Conservation (phyloP, 2,113 vertebrate species). For the Plecturocebus donacophilus region DNA sequence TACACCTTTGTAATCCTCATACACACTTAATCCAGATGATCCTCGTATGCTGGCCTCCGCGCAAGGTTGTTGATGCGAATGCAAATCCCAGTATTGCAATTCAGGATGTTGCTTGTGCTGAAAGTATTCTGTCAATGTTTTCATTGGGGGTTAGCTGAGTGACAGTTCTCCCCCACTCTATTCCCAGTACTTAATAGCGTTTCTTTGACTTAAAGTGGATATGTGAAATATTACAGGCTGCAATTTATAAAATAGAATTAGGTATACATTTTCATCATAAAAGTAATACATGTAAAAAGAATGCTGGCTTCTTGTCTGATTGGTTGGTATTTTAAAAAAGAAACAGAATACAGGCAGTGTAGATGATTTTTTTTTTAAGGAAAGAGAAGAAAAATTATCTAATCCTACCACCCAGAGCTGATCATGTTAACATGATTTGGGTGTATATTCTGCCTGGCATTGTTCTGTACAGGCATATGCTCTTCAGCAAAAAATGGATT, state of each 20-base stretch:
- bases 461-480: not conserved
- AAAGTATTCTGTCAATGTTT: not conserved
- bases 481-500: not conserved
- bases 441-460: not conserved
- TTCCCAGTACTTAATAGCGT: not conserved
- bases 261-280: not conserved
- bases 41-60: not conserved
- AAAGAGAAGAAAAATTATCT: not conserved
- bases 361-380: too few species aligned
- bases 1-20: not conserved
- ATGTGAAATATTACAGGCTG: not conserved
- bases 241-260: not conserved
- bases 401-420: not conserved
- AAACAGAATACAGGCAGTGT: not conserved
- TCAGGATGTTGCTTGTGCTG: constrained; percentile 19
- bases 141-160: not conserved
- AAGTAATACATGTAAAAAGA: not conserved
- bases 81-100: constrained; percentile 1
- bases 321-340: not conserved
- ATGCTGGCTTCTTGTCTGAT: not conserved
- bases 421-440: not conserved
- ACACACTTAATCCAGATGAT: constrained; percentile 13
- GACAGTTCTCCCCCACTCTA: not conserved
- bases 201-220: not conserved
- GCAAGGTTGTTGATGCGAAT: not conserved